phyloP scores from a whole-genome alignment of 2,797 vertebrate genomes.

The Malurus splendens region DNA sequence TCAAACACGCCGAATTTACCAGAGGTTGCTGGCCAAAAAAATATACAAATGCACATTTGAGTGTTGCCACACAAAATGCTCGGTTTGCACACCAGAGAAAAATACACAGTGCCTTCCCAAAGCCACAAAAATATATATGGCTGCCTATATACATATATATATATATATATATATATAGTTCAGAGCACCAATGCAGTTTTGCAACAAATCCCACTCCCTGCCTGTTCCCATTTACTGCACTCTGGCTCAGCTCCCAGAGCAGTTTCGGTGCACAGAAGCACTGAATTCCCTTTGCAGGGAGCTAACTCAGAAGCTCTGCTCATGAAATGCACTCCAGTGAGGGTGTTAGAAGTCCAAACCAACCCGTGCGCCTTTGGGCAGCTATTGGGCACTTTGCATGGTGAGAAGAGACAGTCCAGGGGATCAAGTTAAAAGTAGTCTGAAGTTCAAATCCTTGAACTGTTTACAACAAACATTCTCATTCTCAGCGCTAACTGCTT shows the following conservation, averaged over 20 bases:
- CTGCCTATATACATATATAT: not conserved
- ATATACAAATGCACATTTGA: not conserved
- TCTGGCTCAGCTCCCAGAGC: not conserved
- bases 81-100: not conserved
- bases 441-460: not conserved
- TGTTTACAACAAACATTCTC: not conserved
- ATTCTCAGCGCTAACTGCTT: not conserved
- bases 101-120: not conserved
- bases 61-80: not conserved
- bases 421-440: not conserved
- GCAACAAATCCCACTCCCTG: not conserved
- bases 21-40: not conserved
- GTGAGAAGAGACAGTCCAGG: not conserved
- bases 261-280: not conserved
- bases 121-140: not conserved
- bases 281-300: not conserved
- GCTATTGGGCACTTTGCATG: not conserved
- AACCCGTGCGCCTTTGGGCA: not conserved
- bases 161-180: not conserved
- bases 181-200: not conserved
- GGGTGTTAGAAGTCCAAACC: not conserved
- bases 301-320: not conserved
- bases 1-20: not conserved
- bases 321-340: not conserved
- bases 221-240: not conserved